Evolutionary conservation across 2,113 vertebrate genomes (phyloP), one percentile per base, ranked within the genome.

Genomic region (Paracanthobrama guichenoti): DNA sequence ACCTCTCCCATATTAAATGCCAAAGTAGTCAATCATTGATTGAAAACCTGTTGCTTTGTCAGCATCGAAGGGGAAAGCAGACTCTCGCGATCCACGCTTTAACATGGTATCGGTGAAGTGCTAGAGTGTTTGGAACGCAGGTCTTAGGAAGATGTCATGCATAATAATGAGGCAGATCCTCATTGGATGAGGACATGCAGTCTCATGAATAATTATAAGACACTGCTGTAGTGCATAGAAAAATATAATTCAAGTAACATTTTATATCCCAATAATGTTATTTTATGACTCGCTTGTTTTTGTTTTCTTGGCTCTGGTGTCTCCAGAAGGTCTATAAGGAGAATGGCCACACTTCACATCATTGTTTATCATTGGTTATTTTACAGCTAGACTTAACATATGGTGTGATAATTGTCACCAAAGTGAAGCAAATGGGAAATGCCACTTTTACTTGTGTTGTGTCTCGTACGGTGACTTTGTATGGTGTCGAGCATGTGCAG

Each of bases 131-230:
- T 48, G 18, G 26, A 16, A 48, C 4, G 20, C 71, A 26, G n/a
- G 62, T 31, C 26, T 66, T 31, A 1, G 28, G 42, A 50, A 74
- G 28, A 74, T 74, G n/a, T 74, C 12, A 74, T 7, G n/a, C 26
- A 14, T 74, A 20, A 74, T 74, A 46, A 74, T 50, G 72, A 74
- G 13, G n/a, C 72, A 28, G 42, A 24, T 74, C 50, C 3, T 50
- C 44, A 16, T 69, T n/a, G 31, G 35, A 42, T 50, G 48, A 50
- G n/a, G n/a, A 14, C 44, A 48, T 28, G 72, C 44, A 4, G 24
- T 53, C 46, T 75, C 73, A 53, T 75, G 24, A 75, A 75, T 53
- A 74, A 35, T 74, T 28, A 74, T 50, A 7, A 74, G 46, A 46
- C 46, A 9, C 24, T 46, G 13, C 46, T 20, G 73, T 28, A 72